Evolutionary conservation across 2,797 vertebrate species (phyloP).

Genomic region (Bradypus variegatus): DNA sequence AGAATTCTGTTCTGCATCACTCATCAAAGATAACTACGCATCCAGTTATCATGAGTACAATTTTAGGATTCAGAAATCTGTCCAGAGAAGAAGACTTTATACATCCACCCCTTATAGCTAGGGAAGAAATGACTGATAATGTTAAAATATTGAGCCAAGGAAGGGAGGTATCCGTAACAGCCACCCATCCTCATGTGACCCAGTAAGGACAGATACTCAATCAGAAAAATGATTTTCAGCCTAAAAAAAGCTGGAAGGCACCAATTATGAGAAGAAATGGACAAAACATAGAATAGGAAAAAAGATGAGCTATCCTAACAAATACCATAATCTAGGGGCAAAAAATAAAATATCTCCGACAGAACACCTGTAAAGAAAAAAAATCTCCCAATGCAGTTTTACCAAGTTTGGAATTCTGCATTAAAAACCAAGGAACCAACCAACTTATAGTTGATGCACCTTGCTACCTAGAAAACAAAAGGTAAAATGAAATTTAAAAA

Average conservation of each 20-base stretch:
- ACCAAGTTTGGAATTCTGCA: not conserved
- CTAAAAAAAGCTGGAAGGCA: not conserved
- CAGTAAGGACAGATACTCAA: not conserved
- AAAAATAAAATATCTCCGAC: not conserved
- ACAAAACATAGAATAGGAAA: not conserved
- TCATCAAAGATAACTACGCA: not conserved
- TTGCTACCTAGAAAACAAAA: constrained; percentile 1
- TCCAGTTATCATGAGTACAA: not conserved
- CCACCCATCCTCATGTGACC: not conserved
- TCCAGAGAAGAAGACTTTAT: not conserved
- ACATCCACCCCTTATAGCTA: not conserved
- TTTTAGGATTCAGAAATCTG: not conserved
- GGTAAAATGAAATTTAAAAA: constrained; percentile 9
- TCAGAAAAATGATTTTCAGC: not conserved
- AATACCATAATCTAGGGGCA: not conserved
- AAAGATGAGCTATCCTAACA: not conserved
- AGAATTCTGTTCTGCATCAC: not conserved
- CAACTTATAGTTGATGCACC: not conserved
- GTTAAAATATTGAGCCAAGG: not conserved
- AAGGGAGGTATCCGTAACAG: not conserved
- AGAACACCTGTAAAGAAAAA: constrained; percentile 11
- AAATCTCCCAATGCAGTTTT: not conserved
- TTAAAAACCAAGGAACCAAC: constrained; percentile 20
- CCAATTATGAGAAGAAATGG: not conserved
- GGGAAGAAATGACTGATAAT: not conserved